Evolutionary conservation across 1,140 invertebrate species (phyloP).

Genomic region (Caenorhabditis briggsae): DNA sequence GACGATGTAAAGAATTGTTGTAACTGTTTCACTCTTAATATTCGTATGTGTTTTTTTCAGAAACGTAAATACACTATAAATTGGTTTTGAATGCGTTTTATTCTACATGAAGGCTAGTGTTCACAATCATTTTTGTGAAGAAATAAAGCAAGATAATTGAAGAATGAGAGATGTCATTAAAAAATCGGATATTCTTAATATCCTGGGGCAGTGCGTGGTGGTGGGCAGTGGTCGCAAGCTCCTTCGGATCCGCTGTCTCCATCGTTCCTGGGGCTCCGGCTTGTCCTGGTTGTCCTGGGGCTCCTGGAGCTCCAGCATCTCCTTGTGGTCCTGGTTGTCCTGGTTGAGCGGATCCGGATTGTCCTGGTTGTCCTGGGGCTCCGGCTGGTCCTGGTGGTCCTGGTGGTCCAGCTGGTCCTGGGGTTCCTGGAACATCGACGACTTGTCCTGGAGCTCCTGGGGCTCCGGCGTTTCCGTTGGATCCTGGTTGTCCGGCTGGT

Average conservation of each 20-base stretch:
- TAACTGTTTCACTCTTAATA: not conserved
- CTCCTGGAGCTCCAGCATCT: slow-evolving; percentile 65
- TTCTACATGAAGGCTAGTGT: slow-evolving; percentile 36
- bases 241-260: slow-evolving; percentile 61
- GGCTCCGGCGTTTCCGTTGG: slow-evolving; percentile 61
- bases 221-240: slow-evolving; percentile 67
- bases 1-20: not conserved
- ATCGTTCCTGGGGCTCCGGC: slow-evolving; percentile 60
- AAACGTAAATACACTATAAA: not conserved
- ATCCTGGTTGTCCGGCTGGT: slow-evolving; percentile 63
- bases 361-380: slow-evolving; percentile 63
- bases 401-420: slow-evolving; percentile 66
- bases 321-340: slow-evolving; percentile 68
- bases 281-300: slow-evolving; percentile 61
- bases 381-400: slow-evolving; percentile 64
- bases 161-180: slow-evolving; percentile 18
- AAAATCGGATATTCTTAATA: slow-evolving; percentile 59
- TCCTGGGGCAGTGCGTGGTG: slow-evolving; percentile 67
- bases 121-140: slow-evolving; percentile 26
- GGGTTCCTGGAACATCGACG: slow-evolving; percentile 64
- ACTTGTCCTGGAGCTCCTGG: slow-evolving; percentile 65
- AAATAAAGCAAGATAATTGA: slow-evolving; percentile 50
- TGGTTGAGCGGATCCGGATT: slow-evolving; percentile 52
- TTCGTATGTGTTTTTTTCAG: not conserved
- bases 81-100: not conserved